Conservation (phyloP, 2,888 invertebrate genomes). For the Acholoe squamosa region DNA sequence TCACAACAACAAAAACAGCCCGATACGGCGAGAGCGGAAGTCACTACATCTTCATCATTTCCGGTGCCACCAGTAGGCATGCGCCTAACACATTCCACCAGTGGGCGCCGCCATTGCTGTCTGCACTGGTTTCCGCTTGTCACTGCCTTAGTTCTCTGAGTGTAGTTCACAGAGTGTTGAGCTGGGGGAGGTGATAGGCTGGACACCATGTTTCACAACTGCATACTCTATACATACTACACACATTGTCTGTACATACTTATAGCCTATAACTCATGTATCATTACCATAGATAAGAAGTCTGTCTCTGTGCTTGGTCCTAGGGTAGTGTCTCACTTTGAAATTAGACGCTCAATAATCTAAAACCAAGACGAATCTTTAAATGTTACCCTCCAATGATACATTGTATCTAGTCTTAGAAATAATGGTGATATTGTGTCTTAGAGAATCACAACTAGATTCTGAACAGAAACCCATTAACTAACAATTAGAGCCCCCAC, state of each 20-base stretch:
- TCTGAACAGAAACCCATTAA: too few species aligned
- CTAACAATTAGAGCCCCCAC: too few species aligned
- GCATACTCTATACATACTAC: neutral
- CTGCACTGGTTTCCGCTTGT: neutral
- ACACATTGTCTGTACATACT: neutral
- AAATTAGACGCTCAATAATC: too few species aligned
- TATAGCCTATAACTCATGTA: neutral
- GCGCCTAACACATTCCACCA: slow-evolving; percentile 48
- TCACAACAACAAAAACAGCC: slow-evolving; percentile 29
- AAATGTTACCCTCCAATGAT: too few species aligned
- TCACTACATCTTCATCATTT: slow-evolving; percentile 63
- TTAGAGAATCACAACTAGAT: too few species aligned
- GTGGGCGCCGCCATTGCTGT: neutral
- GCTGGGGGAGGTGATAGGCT: slow-evolving; percentile 5
- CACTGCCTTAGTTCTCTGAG: slow-evolving; percentile 16
- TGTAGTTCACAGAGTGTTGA: neutral
- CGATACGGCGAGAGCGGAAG: slow-evolving; percentile 62
- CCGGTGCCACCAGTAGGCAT: slow-evolving; percentile 27
- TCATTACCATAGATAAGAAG: neutral
- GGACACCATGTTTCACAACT: neutral
- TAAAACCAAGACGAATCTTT: too few species aligned
- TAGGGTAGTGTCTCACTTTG: too few species aligned
- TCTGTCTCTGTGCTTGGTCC: neutral
- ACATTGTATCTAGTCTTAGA: too few species aligned
- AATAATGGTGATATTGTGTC: too few species aligned